A percentile compares a stretch with the other conserved stretches of the same genome.
Conservation (phyloP, 2,888 invertebrate species). For the Podabrus alpinus region DNA sequence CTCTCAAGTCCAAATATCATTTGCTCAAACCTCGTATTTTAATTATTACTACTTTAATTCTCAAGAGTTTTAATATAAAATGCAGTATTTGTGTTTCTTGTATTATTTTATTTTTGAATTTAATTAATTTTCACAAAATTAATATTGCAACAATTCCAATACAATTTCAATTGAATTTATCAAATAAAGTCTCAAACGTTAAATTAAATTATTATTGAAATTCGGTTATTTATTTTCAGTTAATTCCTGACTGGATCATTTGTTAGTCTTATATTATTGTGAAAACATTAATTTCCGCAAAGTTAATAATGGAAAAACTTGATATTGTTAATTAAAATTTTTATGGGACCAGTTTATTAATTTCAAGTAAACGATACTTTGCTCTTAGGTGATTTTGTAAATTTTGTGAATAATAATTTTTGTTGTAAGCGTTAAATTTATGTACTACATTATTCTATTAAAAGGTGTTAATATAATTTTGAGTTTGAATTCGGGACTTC, state of each 20-base stretch:
- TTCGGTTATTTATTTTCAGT: not conserved
- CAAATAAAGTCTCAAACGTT: not conserved
- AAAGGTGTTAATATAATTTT: slow-evolving; percentile 1
- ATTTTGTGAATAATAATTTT: slow-evolving; percentile 12
- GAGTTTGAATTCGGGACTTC: not conserved
- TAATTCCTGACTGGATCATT: not conserved
- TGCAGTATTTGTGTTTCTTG: too few species aligned
- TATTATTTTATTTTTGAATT: too few species aligned
- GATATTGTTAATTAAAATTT: not conserved
- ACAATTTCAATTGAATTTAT: not conserved
- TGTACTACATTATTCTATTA: slow-evolving; percentile 1
- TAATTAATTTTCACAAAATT: not conserved
- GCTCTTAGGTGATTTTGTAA: slow-evolving; percentile 10
- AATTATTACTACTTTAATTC: not conserved
- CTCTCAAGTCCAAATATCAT: not conserved
- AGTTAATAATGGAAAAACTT: not conserved
- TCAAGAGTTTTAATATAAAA: too few species aligned
- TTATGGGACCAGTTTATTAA: slow-evolving; percentile 19
- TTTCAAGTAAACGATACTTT: slow-evolving; percentile 11
- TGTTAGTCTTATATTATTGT: not conserved
- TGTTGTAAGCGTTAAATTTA: not conserved
- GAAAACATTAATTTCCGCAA: not conserved
- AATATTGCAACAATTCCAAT: not conserved
- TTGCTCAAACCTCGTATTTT: not conserved
- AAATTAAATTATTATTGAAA: not conserved